These are phyloP conservation scores for Platyura marginata DNA, from an alignment of 1,140 invertebrate genomes.

Conservation along the genomic window DNA sequence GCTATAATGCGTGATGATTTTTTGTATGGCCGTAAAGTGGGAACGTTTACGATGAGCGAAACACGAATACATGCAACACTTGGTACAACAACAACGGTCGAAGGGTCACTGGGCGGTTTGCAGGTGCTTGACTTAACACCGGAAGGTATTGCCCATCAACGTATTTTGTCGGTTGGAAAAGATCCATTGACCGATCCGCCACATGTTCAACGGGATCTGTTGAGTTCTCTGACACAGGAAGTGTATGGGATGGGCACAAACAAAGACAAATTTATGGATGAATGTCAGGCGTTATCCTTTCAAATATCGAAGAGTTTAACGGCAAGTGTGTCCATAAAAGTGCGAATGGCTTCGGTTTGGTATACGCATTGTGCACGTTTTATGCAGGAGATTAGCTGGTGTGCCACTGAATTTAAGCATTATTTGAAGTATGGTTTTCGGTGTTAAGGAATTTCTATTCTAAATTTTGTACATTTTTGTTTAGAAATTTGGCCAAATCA, in stretches of 20 bases:
- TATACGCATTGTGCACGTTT: constrained; percentile 82
- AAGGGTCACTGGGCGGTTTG: constrained; percentile 76
- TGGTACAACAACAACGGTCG: constrained; percentile 43
- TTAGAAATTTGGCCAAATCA: constrained; percentile 56
- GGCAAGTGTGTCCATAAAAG: constrained; percentile 28
- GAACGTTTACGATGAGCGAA: constrained; percentile 78
- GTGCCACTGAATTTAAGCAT: constrained; percentile 51
- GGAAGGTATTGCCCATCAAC: constrained; percentile 62
- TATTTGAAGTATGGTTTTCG: constrained; percentile 28
- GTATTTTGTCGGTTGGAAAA: constrained; percentile 69
- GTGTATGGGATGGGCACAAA: constrained; percentile 27
- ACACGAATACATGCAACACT: constrained; percentile 79
- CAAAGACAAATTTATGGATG: constrained; percentile 15
- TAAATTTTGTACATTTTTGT: too few relatives aligned
- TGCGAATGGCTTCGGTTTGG: constrained; percentile 80
- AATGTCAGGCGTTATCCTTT: constrained; percentile 42
- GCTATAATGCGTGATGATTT: constrained; percentile 52
- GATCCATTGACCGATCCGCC: constrained; percentile 39
- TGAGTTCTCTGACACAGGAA: constrained; percentile 24
- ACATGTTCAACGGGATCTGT: constrained; percentile 10
- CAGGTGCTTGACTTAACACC: constrained; percentile 80
- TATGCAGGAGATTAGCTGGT: constrained; percentile 68
- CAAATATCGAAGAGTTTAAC: constrained; percentile 32
- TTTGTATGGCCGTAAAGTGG: constrained; percentile 69
- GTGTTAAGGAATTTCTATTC: background rate